Evolutionary conservation across 2,113 vertebrate species (phyloP).

Genomic region (Entelurus aequoreus): DNA sequence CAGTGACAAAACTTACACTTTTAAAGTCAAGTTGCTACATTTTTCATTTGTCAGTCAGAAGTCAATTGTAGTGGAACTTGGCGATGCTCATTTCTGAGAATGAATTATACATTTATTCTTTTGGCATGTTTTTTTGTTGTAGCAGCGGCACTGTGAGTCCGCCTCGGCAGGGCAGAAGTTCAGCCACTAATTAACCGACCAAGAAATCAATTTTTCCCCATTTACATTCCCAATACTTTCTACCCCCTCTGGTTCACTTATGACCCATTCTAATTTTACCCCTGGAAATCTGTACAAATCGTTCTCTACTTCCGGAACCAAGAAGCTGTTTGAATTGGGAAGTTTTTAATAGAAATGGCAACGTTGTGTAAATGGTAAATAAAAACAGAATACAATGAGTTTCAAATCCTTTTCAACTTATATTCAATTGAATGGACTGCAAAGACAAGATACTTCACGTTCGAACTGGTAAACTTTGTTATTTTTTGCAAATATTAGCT

Average conservation of each 20-base stretch:
- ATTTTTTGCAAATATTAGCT: too few relatives aligned
- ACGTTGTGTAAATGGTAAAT: too few relatives aligned
- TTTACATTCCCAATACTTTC: neutral
- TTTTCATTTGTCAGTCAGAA: neutral
- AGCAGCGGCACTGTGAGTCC: neutral
- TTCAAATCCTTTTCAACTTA: too few relatives aligned
- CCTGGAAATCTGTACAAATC: neutral
- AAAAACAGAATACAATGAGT: too few relatives aligned
- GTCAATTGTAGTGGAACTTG: neutral
- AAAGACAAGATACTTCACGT: too few relatives aligned
- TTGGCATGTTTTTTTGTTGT: neutral
- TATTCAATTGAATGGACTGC: too few relatives aligned
- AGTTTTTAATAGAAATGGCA: too few relatives aligned
- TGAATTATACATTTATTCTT: neutral
- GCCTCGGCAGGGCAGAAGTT: neutral
- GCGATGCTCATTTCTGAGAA: neutral
- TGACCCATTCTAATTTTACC: neutral
- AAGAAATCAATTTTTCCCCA: constrained; percentile 2
- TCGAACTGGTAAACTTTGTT: too few relatives aligned
- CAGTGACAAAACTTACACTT: neutral
- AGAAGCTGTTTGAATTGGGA: too few relatives aligned
- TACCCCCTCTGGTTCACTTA: neutral
- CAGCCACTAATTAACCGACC: neutral
- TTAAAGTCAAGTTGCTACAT: neutral
- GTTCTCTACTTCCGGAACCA: too few relatives aligned